Evolutionary conservation across 1,140 invertebrate species (phyloP).

Genomic region (Pseudomyrmex sp.): DNA sequence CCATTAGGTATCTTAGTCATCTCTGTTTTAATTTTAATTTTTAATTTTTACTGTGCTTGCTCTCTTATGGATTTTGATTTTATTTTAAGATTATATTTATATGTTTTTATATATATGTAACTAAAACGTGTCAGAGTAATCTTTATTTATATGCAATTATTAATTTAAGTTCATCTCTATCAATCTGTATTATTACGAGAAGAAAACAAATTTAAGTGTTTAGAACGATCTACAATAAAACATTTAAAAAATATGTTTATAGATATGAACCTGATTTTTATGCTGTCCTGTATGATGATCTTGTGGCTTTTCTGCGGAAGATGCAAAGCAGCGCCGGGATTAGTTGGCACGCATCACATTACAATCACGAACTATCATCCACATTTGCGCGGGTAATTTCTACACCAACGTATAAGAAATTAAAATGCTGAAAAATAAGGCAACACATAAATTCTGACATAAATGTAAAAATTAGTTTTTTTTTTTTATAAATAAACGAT

Average conservation of each 20-base stretch:
- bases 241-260: constrained; percentile 12
- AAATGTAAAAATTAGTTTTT: too few species aligned
- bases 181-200: too few species aligned
- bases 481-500: neutral
- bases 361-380: constrained; percentile 56
- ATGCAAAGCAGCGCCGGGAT: constrained; percentile 61
- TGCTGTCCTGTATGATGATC: constrained; percentile 47
- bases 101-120: too few species aligned
- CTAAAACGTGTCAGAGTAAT: too few species aligned
- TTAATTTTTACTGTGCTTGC: too few species aligned
- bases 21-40: too few species aligned
- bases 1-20: neutral
- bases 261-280: constrained; percentile 66
- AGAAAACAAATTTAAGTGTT: neutral
- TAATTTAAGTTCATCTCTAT: too few species aligned
- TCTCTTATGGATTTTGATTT: too few species aligned
- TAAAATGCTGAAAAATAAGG: neutral
- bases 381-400: constrained; percentile 64
- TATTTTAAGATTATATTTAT: too few species aligned
- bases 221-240: neutral
- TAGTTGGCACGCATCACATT: constrained; percentile 56
- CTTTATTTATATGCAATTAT: too few species aligned
- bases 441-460: neutral
- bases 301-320: constrained; percentile 63
- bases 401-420: neutral